These are phyloP conservation scores for Oceanodroma tethys DNA, from an alignment of 2,113 vertebrate genomes.

Conservation along the genomic window DNA sequence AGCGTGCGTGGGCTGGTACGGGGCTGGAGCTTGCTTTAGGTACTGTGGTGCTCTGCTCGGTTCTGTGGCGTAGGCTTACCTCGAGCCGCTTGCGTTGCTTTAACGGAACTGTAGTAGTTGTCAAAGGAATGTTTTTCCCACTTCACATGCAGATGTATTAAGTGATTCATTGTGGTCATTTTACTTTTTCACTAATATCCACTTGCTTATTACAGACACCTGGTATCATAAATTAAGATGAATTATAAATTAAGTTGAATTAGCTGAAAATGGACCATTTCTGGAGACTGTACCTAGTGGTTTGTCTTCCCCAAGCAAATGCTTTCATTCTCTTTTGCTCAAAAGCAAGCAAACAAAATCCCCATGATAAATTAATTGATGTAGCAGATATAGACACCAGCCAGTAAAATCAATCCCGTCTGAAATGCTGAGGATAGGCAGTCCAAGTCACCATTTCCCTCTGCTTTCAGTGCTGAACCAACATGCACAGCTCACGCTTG, in stretches of 20 bases:
- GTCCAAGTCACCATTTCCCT: background rate
- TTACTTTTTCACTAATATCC: background rate
- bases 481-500: fast-evolving
- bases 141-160: background rate
- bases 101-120: background rate
- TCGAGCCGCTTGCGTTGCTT: background rate
- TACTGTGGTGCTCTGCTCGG: fast-evolving
- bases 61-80: background rate
- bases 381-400: background rate
- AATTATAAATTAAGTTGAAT: constrained; percentile 19
- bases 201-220: background rate
- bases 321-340: background rate
- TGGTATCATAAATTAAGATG: background rate
- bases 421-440: background rate
- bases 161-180: background rate
- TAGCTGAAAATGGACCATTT: background rate
- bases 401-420: background rate
- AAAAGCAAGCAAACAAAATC: background rate
- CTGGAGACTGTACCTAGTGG: background rate
- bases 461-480: background rate
- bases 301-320: background rate
- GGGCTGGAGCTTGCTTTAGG: background rate
- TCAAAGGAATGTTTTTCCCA: background rate
- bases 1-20: no score
- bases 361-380: background rate